Evolutionary conservation across 2,113 vertebrate genomes (phyloP).

Genomic region (Gymnobelideus leadbeateri): DNA sequence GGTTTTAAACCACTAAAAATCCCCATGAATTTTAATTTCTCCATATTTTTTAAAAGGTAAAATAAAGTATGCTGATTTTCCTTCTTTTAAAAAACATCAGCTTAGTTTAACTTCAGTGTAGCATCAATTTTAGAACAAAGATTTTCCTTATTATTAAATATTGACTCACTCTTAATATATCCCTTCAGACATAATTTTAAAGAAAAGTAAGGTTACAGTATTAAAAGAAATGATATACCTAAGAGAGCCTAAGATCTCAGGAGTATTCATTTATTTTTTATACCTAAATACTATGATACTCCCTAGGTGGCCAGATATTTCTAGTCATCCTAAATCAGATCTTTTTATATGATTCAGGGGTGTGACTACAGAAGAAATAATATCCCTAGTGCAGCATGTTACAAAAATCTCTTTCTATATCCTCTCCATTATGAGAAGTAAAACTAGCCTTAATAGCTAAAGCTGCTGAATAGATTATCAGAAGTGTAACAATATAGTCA

Average conservation of each 20-base stretch:
- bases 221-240: neutral
- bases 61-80: neutral
- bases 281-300: conserved; percentile 8
- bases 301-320: neutral
- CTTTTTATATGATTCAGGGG: neutral
- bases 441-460: neutral
- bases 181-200: conserved; percentile 6
- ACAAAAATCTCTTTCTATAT: neutral
- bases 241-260: neutral
- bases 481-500: neutral
- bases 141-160: neutral
- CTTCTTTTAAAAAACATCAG: neutral
- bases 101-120: neutral
- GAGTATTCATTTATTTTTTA: conserved; percentile 35
- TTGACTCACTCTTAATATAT: neutral
- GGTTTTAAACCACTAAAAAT: neutral
- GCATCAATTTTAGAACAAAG: neutral
- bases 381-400: neutral
- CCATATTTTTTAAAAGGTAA: conserved; percentile 9
- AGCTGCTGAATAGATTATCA: conserved; percentile 12
- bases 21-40: conserved; percentile 29
- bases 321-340: neutral
- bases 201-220: neutral
- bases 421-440: neutral
- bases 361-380: conserved; percentile 19